Base-by-base conservation (phyloP, 2,888 invertebrate genomes). In the Entomobrya multifasciata region DNA sequence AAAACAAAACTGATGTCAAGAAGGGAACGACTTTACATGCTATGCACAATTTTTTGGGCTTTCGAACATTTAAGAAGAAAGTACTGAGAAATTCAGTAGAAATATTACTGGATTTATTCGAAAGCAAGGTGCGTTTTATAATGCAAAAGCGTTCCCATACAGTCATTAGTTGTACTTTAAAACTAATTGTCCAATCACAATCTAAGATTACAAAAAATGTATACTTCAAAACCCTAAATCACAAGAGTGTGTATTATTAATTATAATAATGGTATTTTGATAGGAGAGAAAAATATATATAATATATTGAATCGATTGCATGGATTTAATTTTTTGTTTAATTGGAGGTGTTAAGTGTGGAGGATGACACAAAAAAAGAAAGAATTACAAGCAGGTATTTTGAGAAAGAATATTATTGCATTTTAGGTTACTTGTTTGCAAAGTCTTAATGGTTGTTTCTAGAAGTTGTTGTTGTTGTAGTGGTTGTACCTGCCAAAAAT, bases 401-500 rank as follows among this genome's bases (percentile, higher is more conserved):
- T 20, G 36, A 65, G 17, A 67, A 44, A 36, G 36, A 36, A 44
- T 67, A 62, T 67, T 67, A 13, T 36, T 67, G 67, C 67, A 36
- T 41, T n/a, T n/a, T 30, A 67, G 67, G 67, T 67, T 67, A 65
- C 55, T 55, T 55, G 30, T 17, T 70, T 17, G 47, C 44, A 70
- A 70, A 22, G 67, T 36, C 8, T 44, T 22, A 70, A 70, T 22
- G n/a, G 20, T 70, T 70, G 20, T 70, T 41, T 22, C 44, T 36
- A 57, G 17, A 4, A 57, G 11, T 10, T 36, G n/a, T 77, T 57
- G 41, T 44, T 60, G 22, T 52, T 52, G 78, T 78, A 44, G 60
- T 74, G 80, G 65, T 90, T 94, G 94, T 93, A 98, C 98, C 98
- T 98, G 95, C 96, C 96, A 94, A 99, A 98, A 93, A 99, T 96